Base-by-base conservation (phyloP, 2,113 vertebrate genomes). In the Trinectes maculatus region DNA sequence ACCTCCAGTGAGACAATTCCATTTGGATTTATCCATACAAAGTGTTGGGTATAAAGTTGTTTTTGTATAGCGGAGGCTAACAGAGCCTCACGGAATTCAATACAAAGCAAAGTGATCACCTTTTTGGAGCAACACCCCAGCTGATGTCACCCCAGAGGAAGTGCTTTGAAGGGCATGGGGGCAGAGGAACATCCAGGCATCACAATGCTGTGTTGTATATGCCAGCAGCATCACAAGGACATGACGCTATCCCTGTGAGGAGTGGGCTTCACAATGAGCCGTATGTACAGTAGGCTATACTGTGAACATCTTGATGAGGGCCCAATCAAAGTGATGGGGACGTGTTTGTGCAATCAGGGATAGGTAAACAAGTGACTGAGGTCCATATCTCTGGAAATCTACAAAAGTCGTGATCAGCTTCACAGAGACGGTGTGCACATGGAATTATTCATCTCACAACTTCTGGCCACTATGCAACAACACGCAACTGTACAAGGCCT, bases 81-180 rank as follows among this genome's bases (percentile, higher is more conserved):
- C 37, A 48, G 33, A n/a, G 53, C 6, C 3, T 28, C 12, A 3
- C 37, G 24, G 2, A 56, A 28, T 71, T 9, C 3, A 19, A 53
- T 22, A 53, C 53, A 68, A 62, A 63, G 13, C 34, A 64, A 49
- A 37, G 42, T 43, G 54, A 39, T 12, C 56, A 84, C 52, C n/a
- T 77, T 43, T 65, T 37, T 19, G 25, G 43, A 74, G 55, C 40
- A 48, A 51, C 61, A 72, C 71, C 72, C 56, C 66, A 48, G 42
- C 63, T 93, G 91, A 93, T 91, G 89, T 93, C 91, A 93, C 82
- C 77, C 46, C 69, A 25, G 6, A 85, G 88, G 86, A 91, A 90
- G 83, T 48, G 75, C 86, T 93, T 92, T 93, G 91, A 93, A 91
- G 85, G 49, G 26, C 33, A 93, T 92, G 83, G 51, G 90, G 91